Conservation (phyloP, 2,113 vertebrate species). For the Mixornis gularis region DNA sequence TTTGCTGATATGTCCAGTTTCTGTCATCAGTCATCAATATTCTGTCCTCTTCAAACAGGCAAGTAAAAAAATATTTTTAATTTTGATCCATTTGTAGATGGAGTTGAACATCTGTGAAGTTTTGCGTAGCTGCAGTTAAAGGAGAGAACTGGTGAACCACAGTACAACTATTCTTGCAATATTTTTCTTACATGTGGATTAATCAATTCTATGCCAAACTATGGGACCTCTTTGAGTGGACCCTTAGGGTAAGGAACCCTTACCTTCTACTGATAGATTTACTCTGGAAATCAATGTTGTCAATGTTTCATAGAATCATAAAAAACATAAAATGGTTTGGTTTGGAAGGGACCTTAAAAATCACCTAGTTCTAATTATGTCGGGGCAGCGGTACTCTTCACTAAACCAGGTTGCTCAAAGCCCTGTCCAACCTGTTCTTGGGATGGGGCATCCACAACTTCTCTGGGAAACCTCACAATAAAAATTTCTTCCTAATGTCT, state of each 20-base stretch:
- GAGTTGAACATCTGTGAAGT: background rate
- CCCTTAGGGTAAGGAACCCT: background rate
- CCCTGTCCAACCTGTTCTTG: background rate
- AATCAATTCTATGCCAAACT: background rate
- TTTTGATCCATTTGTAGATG: background rate
- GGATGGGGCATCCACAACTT: background rate
- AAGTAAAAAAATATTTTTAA: background rate
- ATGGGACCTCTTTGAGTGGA: background rate
- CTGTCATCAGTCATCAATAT: background rate
- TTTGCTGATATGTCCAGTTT: background rate
- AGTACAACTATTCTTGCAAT: background rate
- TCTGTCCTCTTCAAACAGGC: background rate
- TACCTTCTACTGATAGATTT: background rate
- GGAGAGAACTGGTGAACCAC: background rate
- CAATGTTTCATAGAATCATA: background rate
- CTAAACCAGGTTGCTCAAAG: background rate
- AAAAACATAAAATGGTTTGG: background rate
- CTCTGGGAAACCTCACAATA: background rate
- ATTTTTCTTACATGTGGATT: background rate
- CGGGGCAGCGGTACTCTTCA: rapidly evolving
- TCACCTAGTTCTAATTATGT: background rate
- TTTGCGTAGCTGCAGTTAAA: background rate
- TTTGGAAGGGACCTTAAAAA: background rate
- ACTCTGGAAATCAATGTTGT: background rate
- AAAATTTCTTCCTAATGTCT: background rate